Evolutionary conservation across 2,888 invertebrate species (phyloP), one percentile per base, ranked within the genome.

Genomic region (Acleris literana): DNA sequence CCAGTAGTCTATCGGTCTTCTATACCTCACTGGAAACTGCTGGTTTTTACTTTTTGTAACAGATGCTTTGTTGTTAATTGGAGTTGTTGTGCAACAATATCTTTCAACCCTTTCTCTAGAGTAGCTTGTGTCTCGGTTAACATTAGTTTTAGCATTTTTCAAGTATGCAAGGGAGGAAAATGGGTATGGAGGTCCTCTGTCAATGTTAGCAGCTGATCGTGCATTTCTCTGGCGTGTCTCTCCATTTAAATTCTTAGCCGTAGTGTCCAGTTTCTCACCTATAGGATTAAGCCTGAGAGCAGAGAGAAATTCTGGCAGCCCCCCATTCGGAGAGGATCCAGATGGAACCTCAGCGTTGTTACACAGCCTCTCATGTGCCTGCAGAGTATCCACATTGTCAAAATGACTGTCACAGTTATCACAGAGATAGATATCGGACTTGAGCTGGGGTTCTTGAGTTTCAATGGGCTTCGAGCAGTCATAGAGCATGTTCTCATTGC

Each of bases 351-450:
- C 73, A 64, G 84, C 84, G 81, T 83, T 86, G 68, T 89, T 90
- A 74, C 93, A 93, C 55, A 92, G 85, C 80, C 90, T 87, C 80
- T 93, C 93, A 72, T 93, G 93, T 0, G 81, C 84, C 74, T 78
- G 83, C 51, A 92, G 73, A 57, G 83, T 74, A 49, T 89, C 86
- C 62, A 86, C 76, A 71, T 90, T 92, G 70, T 95, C 94, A 80
- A 96, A 94, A 83, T 95, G 95, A 68, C 95, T 95, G 84, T 96
- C 96, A 83, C 96, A 96, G 79, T 94, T 95, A 79, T 96, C 96
- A 85, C 96, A 96, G 57, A 96, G 88, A 84, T 95, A 96, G 76
- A 96, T 95, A 78, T 96, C 95, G 70, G 94, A 91, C 76, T 94
- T 94, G 49, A 94, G 88, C 81, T 93, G 93, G 69, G 90, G 87